These are phyloP conservation scores for Apotomis turbidana DNA, from an alignment of 2,888 invertebrate species.

Conservation along the genomic window DNA sequence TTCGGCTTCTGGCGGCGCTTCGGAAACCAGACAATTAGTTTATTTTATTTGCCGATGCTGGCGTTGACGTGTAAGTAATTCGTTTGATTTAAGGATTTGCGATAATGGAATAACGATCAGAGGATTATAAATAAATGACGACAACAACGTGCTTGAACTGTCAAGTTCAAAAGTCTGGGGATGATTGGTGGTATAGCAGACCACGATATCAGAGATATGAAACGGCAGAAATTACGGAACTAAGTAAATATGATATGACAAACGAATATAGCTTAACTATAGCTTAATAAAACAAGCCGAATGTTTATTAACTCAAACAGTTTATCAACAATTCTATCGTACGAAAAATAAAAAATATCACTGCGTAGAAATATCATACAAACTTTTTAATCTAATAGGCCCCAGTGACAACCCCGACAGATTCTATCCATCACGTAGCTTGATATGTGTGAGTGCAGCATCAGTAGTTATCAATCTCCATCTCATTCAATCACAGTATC, in stretches of 20 bases:
- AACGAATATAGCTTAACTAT: no score
- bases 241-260: no score
- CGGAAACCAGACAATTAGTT: conserved; percentile 25
- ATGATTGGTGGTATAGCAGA: no score
- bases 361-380: no score
- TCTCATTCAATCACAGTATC: conserved; percentile 19
- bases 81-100: conserved; percentile 13
- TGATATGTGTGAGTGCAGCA: not conserved
- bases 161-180: not conserved
- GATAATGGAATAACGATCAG: not conserved
- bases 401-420: no score
- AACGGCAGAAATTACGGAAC: no score
- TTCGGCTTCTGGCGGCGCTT: conserved; percentile 35
- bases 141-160: not conserved
- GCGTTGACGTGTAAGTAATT: conserved; percentile 25
- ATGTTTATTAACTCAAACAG: no score
- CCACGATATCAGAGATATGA: no score
- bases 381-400: no score
- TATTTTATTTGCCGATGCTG: conserved; percentile 22
- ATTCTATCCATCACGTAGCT: not conserved
- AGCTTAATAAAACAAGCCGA: no score
- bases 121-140: not conserved
- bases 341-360: no score
- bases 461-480: not conserved
- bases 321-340: no score